phyloP scores from a whole-genome alignment of 2,113 vertebrate species.

The Tupaia chinensis region DNA sequence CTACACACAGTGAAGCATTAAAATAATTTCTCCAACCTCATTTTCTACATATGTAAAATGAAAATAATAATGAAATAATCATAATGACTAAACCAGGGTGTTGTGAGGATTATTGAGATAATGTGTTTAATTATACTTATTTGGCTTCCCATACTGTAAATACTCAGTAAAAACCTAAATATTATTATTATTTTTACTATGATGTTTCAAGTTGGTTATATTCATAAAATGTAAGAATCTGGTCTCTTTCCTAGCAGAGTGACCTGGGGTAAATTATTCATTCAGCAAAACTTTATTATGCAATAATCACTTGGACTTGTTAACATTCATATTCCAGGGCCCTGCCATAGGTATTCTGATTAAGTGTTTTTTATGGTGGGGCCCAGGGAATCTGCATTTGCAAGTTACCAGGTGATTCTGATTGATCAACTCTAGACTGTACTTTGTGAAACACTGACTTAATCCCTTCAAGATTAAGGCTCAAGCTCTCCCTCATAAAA shows the following conservation, averaged over 20 bases:
- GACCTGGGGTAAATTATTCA: background rate
- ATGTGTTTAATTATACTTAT: background rate
- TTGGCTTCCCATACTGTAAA: background rate
- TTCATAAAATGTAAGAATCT: background rate
- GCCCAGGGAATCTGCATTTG: background rate
- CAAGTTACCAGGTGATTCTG: background rate
- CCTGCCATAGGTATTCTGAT: background rate
- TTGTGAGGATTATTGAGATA: background rate
- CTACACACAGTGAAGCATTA: background rate
- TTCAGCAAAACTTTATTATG: background rate
- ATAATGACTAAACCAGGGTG: background rate
- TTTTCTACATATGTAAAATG: background rate
- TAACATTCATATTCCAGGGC: conserved; percentile 31
- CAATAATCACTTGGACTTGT: background rate
- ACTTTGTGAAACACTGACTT: background rate
- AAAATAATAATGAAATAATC: background rate
- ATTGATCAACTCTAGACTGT: background rate
- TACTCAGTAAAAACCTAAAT: background rate
- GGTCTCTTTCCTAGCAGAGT: background rate
- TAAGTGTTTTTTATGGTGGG: background rate
- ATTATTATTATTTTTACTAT: background rate
- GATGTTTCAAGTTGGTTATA: background rate
- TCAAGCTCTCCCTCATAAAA: background rate
- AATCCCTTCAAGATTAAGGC: background rate
- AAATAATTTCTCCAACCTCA: background rate